Base-by-base conservation (phyloP, 2,113 vertebrate species). In the Sciurus niger region DNA sequence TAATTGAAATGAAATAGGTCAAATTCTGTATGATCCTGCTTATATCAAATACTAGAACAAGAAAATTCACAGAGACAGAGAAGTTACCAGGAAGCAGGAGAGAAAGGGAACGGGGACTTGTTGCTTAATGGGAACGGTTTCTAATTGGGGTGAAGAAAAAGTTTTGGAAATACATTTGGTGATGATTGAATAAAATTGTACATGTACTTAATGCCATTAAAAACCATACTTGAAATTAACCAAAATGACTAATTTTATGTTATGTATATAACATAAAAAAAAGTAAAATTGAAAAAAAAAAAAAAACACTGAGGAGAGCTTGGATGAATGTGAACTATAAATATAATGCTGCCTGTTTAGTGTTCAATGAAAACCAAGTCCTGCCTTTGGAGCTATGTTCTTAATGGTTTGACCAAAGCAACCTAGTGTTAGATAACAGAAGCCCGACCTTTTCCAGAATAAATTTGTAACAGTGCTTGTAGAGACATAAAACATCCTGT, bases 191-290 rank as follows among this genome's bases (percentile, higher is more conserved):
- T 10, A 74, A 53, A 5, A 43, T 34, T 40, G 20, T 34, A 20
- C 43, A 79, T 79, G 30, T 25, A 92, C 84, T 90, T 34, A 72
- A 80, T n/a, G 4, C 1, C 58, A 80, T 20, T 48, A 48, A 83
- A 65, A 73, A 40, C 30, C 43, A 78, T 8, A 28, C 34, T 55
- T 87, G n/a, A 85, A 92, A 63, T 67, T 88, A 9, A 65, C 43
- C 46, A 82, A 83, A 87, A 90, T 25, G 37, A 28, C 16, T 87
- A 95, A 65, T 53, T 82, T 95, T 84, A 37, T 88, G 18, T 85
- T 90, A 11, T 30, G 24, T 12, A 30, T 63, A 60, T 87, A 85
- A 83, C n/a, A 88, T 0, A 80, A 58, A 77, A 72, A 84, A n/a
- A 82, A 51, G 46, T 65, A 18, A 85, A 96, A 65, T 16, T 46